These are phyloP conservation scores for Drosophila sucinea DNA, from an alignment of 1,140 invertebrate species.

Conservation along the genomic window DNA sequence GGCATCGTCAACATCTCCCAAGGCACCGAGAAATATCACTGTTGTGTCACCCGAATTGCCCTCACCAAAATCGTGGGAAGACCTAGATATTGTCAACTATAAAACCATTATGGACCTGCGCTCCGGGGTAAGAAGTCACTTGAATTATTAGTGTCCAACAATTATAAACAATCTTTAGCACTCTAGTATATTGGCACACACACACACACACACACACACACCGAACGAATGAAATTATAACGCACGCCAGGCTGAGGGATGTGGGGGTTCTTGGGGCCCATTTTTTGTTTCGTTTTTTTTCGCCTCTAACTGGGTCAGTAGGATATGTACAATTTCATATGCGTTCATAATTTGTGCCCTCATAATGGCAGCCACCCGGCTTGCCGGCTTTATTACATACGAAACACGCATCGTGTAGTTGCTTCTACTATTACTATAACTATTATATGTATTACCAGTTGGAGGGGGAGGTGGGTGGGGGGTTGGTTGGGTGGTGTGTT, in stretches of 20 bases:
- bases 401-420: slow-evolving; percentile 62
- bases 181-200: slow-evolving; percentile 28
- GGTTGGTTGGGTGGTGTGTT: slow-evolving; percentile 3
- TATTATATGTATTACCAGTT: slow-evolving; percentile 37
- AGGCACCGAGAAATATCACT: background rate
- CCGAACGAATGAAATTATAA: slow-evolving; percentile 40
- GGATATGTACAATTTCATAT: slow-evolving; percentile 75
- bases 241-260: slow-evolving; percentile 47
- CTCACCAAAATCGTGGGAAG: slow-evolving; percentile 84
- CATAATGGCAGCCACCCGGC: slow-evolving; percentile 60
- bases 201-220: background rate
- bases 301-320: slow-evolving; percentile 69
- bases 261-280: background rate
- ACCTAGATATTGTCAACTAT: slow-evolving; percentile 84
- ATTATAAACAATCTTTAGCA: slow-evolving; percentile 9
- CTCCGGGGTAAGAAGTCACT: slow-evolving; percentile 84
- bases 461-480: background rate
- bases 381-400: slow-evolving; percentile 54
- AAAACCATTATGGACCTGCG: slow-evolving; percentile 84
- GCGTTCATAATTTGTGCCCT: slow-evolving; percentile 69
- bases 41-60: slow-evolving; percentile 28
- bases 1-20: slow-evolving; percentile 17
- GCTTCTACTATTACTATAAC: slow-evolving; percentile 32
- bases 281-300: background rate
- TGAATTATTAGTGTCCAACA: slow-evolving; percentile 9